phyloP scores from a whole-genome alignment of 2,888 invertebrate species.

The Rhagonycha fulva region DNA sequence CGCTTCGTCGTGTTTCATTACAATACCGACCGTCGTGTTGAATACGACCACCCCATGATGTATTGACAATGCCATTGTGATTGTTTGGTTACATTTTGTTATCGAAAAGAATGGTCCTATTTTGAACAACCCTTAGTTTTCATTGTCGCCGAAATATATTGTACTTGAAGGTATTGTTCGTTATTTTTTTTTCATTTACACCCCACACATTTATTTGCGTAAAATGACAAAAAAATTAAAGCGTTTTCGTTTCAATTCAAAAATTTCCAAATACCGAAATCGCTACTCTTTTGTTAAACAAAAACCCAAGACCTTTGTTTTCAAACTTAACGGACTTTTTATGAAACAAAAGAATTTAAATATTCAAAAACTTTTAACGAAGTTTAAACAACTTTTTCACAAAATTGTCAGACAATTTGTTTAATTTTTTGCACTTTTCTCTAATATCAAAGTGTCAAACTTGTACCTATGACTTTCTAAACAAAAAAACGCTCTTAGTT shows the following conservation, averaged over 20 bases:
- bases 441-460: not conserved
- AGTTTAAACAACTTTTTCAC: not conserved
- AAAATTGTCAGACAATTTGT: not conserved
- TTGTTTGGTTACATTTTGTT: conserved; percentile 40
- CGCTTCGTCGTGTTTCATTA: conserved; percentile 10
- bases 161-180: conserved; percentile 34
- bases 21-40: conserved; percentile 25
- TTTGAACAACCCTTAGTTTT: conserved; percentile 34
- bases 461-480: not conserved
- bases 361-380: not conserved
- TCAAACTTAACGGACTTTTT: not conserved
- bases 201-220: conserved; percentile 15
- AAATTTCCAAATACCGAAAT: not conserved
- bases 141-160: conserved; percentile 35
- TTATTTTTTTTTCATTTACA: conserved; percentile 10
- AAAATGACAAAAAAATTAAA: not conserved
- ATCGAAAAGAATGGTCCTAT: conserved; percentile 35
- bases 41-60: conserved; percentile 34
- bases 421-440: not conserved
- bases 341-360: not conserved
- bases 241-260: not conserved
- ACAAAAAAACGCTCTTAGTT: not conserved
- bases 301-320: not conserved
- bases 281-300: not conserved
- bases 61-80: conserved; percentile 42